Conservation (phyloP, 2,797 vertebrate genomes). For the Capromys pilorides region DNA sequence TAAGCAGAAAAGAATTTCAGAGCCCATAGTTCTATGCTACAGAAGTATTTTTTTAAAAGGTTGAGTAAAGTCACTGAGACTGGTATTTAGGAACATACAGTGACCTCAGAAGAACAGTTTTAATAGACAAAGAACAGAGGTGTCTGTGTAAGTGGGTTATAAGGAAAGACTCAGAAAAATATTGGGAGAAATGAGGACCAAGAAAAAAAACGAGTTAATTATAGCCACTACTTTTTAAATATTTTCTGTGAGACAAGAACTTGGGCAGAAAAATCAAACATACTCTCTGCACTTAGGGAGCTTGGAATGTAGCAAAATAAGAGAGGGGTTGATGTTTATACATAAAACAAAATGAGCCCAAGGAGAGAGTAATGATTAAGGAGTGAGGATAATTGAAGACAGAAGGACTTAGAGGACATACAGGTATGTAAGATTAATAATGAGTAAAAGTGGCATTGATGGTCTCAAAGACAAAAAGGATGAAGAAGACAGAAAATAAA, state of each 20-base stretch:
- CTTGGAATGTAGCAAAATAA: background rate
- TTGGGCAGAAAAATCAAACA: background rate
- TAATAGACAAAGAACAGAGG: background rate
- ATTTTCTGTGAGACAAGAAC: background rate
- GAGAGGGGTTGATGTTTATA: background rate
- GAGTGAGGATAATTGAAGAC: background rate
- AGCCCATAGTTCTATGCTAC: background rate
- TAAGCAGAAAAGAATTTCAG: slow-evolving; percentile 21
- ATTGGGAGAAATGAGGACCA: background rate
- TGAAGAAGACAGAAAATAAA: background rate
- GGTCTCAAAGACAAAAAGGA: background rate
- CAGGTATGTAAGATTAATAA: background rate
- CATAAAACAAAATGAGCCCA: background rate
- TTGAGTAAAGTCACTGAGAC: background rate
- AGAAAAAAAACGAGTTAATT: background rate
- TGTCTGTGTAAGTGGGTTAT: background rate
- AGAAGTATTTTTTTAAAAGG: slow-evolving; percentile 4
- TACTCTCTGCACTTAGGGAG: background rate
- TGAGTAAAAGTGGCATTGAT: background rate
- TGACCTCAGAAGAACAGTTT: background rate
- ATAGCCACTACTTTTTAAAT: slow-evolving; percentile 13
- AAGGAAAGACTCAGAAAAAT: background rate
- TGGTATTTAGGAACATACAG: background rate
- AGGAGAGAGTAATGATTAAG: background rate
- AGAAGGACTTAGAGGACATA: background rate